Evolutionary conservation across 2,113 vertebrate species (phyloP).

Genomic region (Ramphastos sulfuratus): DNA sequence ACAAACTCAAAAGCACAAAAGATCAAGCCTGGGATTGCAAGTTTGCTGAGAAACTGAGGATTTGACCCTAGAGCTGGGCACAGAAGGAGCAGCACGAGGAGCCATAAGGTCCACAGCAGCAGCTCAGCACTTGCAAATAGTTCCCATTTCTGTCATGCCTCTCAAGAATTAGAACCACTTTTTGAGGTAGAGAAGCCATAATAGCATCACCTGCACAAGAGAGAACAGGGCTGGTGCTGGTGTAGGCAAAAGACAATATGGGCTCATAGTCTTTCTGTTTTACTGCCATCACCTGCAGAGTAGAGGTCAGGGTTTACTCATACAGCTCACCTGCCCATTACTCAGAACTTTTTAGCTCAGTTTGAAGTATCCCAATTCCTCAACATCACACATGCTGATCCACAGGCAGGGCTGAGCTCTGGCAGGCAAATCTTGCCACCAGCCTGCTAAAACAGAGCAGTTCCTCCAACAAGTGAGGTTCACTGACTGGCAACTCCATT

Average conservation of each 20-base stretch:
- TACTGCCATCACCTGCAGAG: background rate
- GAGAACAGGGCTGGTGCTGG: background rate
- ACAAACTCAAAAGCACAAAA: background rate
- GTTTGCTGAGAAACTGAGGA: background rate
- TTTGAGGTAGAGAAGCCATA: background rate
- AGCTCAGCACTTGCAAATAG: background rate
- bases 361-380: background rate
- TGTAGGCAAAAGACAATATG: accelerated
- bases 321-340: background rate
- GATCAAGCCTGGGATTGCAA: accelerated
- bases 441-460: background rate
- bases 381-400: accelerated
- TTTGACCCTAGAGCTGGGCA: background rate
- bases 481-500: background rate
- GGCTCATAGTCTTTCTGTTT: accelerated
- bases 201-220: background rate
- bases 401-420: background rate
- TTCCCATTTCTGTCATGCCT: background rate
- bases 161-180: background rate
- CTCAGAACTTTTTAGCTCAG: background rate
- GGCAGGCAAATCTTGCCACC: background rate
- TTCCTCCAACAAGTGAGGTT: background rate
- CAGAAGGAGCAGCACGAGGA: background rate
- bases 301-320: accelerated
- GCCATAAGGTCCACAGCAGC: background rate